Base-by-base conservation (phyloP, 1,140 invertebrate genomes). In the Hyposmocoma kahamanoa region DNA sequence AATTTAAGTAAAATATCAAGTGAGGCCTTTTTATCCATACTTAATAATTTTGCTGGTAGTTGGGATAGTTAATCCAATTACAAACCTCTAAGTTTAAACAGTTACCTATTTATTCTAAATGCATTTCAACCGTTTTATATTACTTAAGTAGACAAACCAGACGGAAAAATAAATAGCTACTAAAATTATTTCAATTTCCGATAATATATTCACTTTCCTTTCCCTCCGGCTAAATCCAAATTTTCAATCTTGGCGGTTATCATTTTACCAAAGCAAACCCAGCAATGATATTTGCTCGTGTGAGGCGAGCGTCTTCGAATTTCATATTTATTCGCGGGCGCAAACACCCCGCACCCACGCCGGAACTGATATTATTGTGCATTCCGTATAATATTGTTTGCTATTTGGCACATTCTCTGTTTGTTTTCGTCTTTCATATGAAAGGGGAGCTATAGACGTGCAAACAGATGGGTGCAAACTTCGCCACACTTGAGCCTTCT, bases 361-460 rank as follows among this genome's bases (percentile, higher is more conserved):
- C 78, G 79, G 82, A 83, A 85, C 75, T 82, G 78, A 85, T 85
- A 85, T 85, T 85, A 84, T 85, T 85, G 82, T 85, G 82, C 82
- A 85, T 84, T 83, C 79, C 79, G 82, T 84, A 85, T 85, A 85
- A 85, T 85, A 85, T 85, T 85, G 82, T 85, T 85, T 85, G 76
- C 80, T 84, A 73, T 82, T 85, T 85, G 80, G 67, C 82, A 85
- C 82, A 84, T 85, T 82, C 77, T 51, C 64, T 85, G 77, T 85
- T 85, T 85, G 80, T 85, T 81, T 75, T 85, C 78, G 82, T 65
- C 73, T 85, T 72, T 80, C 72, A 82, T 85, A 82, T 79, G 78
- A 85, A 82, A 84, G 82, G 82, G 80, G 82, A 83, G 77, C 75
- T 69, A 71, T 70, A 67, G 73, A 66, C 62, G 73, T 48, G 71